Evolutionary conservation across 92 coral and sea anemone species (phyloP).

Genomic region (Actinernus sp.): DNA sequence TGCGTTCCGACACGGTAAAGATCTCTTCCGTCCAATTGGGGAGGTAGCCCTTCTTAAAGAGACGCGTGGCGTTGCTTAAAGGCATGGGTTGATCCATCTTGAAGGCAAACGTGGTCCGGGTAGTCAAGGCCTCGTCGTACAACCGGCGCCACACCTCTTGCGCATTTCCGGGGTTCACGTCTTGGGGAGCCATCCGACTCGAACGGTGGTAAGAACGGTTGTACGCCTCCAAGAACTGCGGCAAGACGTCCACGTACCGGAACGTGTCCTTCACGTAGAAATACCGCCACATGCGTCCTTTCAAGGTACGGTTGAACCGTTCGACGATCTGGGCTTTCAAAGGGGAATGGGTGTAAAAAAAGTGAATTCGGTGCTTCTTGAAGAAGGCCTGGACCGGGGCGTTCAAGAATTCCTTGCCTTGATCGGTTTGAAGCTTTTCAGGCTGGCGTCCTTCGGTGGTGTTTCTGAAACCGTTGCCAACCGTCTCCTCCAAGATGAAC

Average conservation of each 20-base stretch:
- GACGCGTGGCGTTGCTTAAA: slow-evolving; percentile 8
- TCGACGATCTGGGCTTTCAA: no score
- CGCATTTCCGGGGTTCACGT: slow-evolving; percentile 7
- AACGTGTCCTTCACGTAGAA: slow-evolving; percentile 27
- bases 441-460: no score
- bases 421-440: no score
- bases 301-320: no score
- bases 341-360: no score
- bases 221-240: slow-evolving; percentile 13
- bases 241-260: slow-evolving; percentile 22
- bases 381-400: no score
- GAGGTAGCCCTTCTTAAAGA: slow-evolving; percentile 42
- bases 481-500: no score
- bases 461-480: no score
- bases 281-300: slow-evolving; percentile 52
- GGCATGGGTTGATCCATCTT: slow-evolving; percentile 25
- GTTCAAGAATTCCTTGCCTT: no score
- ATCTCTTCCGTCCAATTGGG: slow-evolving; percentile 48
- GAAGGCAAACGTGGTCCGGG: neutral
- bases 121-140: neutral
- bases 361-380: no score
- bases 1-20: slow-evolving; percentile 20
- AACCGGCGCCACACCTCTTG: slow-evolving; percentile 20
- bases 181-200: neutral
- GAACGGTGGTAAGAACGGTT: slow-evolving; percentile 16